Conservation (phyloP, 2,888 invertebrate species). For the Thecophora atra region DNA sequence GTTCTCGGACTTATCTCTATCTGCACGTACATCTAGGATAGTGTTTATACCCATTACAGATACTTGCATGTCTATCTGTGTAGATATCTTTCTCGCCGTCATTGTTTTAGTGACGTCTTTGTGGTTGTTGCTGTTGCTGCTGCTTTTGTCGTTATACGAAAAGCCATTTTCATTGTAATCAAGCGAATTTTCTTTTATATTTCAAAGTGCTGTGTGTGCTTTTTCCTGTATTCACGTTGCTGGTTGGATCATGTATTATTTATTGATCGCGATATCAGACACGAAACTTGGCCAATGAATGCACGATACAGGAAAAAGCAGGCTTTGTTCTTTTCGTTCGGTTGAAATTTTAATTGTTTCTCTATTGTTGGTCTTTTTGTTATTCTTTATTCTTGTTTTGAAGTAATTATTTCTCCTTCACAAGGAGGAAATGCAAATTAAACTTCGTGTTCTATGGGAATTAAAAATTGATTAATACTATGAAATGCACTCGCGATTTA, state of each 20-base stretch:
- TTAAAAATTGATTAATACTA: conserved; percentile 22
- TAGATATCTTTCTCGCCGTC: conserved; percentile 45
- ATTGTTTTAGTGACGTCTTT: conserved; percentile 28
- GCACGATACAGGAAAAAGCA: background rate
- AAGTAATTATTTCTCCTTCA: conserved; percentile 10
- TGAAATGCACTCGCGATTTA: background rate
- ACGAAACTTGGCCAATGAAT: conserved; percentile 56
- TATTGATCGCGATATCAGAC: conserved; percentile 66
- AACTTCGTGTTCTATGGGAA: background rate
- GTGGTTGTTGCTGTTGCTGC: conserved; percentile 14
- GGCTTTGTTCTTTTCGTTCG: background rate
- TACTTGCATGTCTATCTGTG: background rate
- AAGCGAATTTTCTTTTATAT: conserved; percentile 49
- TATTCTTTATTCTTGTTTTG: too few relatives aligned
- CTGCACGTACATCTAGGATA: conserved; percentile 30
- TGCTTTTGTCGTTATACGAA: conserved; percentile 25
- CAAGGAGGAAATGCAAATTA: conserved; percentile 20
- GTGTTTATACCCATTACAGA: background rate
- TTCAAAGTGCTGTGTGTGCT: conserved; percentile 35
- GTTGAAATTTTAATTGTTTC: background rate
- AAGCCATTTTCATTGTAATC: conserved; percentile 55
- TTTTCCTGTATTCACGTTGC: conserved; percentile 44
- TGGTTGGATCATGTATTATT: conserved; percentile 63
- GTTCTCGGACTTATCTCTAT: conserved; percentile 21
- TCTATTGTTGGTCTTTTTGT: background rate